Base-by-base conservation (phyloP, 2,113 vertebrate genomes). In the Coracopsis vasa region DNA sequence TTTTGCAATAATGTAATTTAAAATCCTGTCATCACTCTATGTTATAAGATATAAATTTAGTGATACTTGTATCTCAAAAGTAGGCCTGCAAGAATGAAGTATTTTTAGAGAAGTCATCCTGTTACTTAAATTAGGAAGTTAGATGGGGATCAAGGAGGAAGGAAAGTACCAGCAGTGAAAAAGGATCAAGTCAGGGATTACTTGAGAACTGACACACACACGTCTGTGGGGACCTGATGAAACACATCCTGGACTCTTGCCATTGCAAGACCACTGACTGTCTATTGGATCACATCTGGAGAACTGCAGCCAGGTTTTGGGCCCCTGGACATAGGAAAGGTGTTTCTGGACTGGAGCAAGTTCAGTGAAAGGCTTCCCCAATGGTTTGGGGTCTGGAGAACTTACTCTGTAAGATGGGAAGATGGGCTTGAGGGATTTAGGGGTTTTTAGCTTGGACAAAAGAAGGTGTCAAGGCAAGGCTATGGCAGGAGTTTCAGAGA, bases 1-100 rank as follows among this genome's bases (percentile, higher is more conserved):
- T 45, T 93, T 73, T 28, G 50, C 42, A 87, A 50, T 73, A 56
- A 80, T n/a, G 45, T 56, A 19, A 69, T 91, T 92, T 78, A 89
- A 80, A 78, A 61, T 93, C 69, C 65, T 89, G 77, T 84, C 80
- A 73, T 86, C 39, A 14, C 86, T 69, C 27, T 18, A 6, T 50
- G 48, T 44, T 51, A 3, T 31, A 33, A 83, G 48, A 69, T 80
- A 42, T 2, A 69, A 92, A 86, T 92, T 45, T 65, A 80, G 28
- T 29, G 29, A 23, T 86, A 7, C 41, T 93, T 41, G 54, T 23
- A 24, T 66, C 56, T 85, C 65, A 58, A 80, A 66, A 70, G 48
- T 14, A 53, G 60, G 69, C 47, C 18, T 69, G 20, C n/a, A 69
- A n/a, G 60, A 50, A 31, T 33, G 1, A 39, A 24, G 9, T 61